phyloP scores from a whole-genome alignment of 2,113 vertebrate genomes.

The Alectura lathami region DNA sequence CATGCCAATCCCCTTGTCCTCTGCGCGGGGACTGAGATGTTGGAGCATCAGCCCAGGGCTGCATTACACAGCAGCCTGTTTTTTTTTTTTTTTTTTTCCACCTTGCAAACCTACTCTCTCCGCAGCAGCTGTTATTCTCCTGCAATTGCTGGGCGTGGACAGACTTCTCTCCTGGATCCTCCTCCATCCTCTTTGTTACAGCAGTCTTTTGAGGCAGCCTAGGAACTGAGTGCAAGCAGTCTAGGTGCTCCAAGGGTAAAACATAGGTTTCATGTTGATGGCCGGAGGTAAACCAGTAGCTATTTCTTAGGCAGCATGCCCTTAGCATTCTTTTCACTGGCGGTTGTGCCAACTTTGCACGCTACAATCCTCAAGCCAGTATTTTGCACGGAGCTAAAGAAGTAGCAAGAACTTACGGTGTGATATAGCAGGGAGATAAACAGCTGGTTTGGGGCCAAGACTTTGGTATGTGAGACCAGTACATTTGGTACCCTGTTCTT shows the following conservation, averaged over 20 bases:
- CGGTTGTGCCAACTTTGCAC: background rate
- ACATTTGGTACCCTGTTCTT: background rate
- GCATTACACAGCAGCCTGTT: background rate
- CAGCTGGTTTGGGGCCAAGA: background rate
- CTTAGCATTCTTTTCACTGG: background rate
- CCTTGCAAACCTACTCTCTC: background rate
- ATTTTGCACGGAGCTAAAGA: background rate
- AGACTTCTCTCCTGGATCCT: background rate
- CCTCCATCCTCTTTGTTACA: background rate
- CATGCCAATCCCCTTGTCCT: background rate
- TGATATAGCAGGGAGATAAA: background rate
- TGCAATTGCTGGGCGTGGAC: background rate
- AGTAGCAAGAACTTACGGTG: background rate
- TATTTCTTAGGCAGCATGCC: background rate
- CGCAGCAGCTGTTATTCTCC: background rate
- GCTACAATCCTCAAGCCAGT: background rate
- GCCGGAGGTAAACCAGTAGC: background rate
- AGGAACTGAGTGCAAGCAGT: background rate
- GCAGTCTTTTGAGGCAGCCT: background rate
- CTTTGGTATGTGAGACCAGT: background rate
- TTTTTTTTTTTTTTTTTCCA: no score
- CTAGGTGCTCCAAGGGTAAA: background rate
- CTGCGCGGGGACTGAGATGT: fast-evolving
- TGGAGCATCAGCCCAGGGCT: background rate
- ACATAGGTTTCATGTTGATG: background rate